Base-by-base conservation (phyloP, 2,888 invertebrate genomes). In the Sinhomidia bicolor region DNA sequence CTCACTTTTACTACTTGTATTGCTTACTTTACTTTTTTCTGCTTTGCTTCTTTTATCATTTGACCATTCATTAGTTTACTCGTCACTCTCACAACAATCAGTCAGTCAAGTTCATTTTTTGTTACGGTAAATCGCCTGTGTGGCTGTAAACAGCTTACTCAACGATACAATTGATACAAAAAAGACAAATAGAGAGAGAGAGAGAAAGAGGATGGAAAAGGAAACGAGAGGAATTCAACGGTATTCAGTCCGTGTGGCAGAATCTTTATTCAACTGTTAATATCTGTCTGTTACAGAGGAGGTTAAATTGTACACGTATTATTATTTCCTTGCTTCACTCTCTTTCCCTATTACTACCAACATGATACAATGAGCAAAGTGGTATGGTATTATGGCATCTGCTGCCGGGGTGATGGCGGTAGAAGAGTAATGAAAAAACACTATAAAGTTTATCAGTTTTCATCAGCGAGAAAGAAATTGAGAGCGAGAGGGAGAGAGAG, bases 391-490 rank as follows among this genome's bases (percentile, higher is more conserved):
- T 14, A 20, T 41, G 44, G 44, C 71, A 71, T 71, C 71, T 71
- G 62, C 23, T 62, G 41, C n/a, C n/a, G 80, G 62, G 44, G 26
- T 41, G 57, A 26, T 62, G 81, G 74, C 17, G 74, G 74, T 44
- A 9, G 41, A 60, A 23, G 29, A 60, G 62, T 26, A 85, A 78
- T 65, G 79, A 85, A 85, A 85, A 85, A 78, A 65, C 68, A 71
- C 76, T 78, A 81, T 87, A 81, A 87, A 87, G 87, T 87, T 82
- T 82, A 87, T 87, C 87, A 87, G 87, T 87, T 87, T 87, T 82
- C 87, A 87, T 87, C 82, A 65, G 26, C 60, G 26, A 47, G n/a
- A 47, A 47, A 47, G 47, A n/a, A 20, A 23, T 44, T 6, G 9
- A 9, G 36, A n/a, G 32, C 12, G 32, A 65, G 14, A 65, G 65